These are phyloP conservation scores for Anastrepha obliqua DNA, from an alignment of 1,140 invertebrate genomes.

Conservation along the genomic window DNA sequence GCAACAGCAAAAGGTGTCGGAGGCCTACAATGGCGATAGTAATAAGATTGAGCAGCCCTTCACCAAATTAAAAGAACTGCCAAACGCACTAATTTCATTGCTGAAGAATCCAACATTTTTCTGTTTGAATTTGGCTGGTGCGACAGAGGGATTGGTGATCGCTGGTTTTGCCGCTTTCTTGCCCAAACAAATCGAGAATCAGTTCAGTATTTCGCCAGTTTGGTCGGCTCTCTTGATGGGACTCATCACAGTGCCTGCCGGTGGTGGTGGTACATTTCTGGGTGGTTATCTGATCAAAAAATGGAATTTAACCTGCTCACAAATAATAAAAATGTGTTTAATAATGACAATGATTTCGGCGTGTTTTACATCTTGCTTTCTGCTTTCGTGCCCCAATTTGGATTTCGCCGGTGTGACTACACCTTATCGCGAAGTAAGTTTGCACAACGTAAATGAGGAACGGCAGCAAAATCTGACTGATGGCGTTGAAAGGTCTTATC, in stretches of 20 bases:
- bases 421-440: slow-evolving; percentile 72
- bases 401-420: slow-evolving; percentile 84
- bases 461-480: not conserved
- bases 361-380: slow-evolving; percentile 80
- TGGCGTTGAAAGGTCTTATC: slow-evolving; percentile 53
- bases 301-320: slow-evolving; percentile 81
- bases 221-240: slow-evolving; percentile 85
- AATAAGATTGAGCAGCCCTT: slow-evolving; percentile 68
- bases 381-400: slow-evolving; percentile 84
- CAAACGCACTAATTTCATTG: slow-evolving; percentile 80
- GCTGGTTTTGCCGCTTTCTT: slow-evolving; percentile 88
- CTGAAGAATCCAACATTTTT: slow-evolving; percentile 87
- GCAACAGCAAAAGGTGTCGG: slow-evolving; percentile 81
- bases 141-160: slow-evolving; percentile 85
- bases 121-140: slow-evolving; percentile 86
- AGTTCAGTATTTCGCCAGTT: slow-evolving; percentile 85
- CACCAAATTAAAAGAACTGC: slow-evolving; percentile 80
- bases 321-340: slow-evolving; percentile 86
- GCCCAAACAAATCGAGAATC: slow-evolving; percentile 89
- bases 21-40: slow-evolving; percentile 79
- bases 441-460: not conserved
- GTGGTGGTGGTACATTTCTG: slow-evolving; percentile 85
- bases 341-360: slow-evolving; percentile 78
- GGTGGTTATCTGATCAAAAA: slow-evolving; percentile 88
- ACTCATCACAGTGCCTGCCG: slow-evolving; percentile 83